These are phyloP conservation scores for Sipha flava DNA, from an alignment of 1,140 invertebrate genomes.

Conservation along the genomic window DNA sequence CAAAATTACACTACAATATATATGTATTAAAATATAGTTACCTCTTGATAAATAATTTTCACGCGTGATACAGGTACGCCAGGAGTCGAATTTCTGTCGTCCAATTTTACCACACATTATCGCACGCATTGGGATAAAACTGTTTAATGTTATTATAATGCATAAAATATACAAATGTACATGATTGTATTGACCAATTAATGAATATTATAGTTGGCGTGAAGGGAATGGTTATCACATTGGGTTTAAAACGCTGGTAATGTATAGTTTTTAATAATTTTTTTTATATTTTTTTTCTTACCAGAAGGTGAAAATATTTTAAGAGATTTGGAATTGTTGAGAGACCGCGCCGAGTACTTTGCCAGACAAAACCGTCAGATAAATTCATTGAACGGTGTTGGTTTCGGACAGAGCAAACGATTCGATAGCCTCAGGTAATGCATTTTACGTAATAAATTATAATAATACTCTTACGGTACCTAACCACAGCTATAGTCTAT, in stretches of 20 bases:
- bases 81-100: not conserved
- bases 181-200: too few species aligned
- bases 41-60: not conserved
- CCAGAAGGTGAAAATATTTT: slow-evolving; percentile 39
- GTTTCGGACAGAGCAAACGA: slow-evolving; percentile 38
- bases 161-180: too few species aligned
- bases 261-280: too few species aligned
- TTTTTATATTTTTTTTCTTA: not conserved
- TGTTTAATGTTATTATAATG: too few species aligned
- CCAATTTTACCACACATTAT: not conserved
- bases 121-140: too few species aligned
- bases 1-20: too few species aligned
- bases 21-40: too few species aligned
- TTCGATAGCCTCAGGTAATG: slow-evolving; percentile 34
- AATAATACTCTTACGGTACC: too few species aligned
- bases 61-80: not conserved
- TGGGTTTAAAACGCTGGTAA: too few species aligned
- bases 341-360: slow-evolving; percentile 29
- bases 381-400: slow-evolving; percentile 38
- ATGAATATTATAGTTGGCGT: too few species aligned
- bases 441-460: not conserved
- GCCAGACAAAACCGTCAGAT: slow-evolving; percentile 34
- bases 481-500: too few species aligned
- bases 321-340: slow-evolving; percentile 36
- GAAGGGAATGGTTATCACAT: too few species aligned